Conservation (phyloP, 2,888 invertebrate genomes). For the Stegana nigrithorax region DNA sequence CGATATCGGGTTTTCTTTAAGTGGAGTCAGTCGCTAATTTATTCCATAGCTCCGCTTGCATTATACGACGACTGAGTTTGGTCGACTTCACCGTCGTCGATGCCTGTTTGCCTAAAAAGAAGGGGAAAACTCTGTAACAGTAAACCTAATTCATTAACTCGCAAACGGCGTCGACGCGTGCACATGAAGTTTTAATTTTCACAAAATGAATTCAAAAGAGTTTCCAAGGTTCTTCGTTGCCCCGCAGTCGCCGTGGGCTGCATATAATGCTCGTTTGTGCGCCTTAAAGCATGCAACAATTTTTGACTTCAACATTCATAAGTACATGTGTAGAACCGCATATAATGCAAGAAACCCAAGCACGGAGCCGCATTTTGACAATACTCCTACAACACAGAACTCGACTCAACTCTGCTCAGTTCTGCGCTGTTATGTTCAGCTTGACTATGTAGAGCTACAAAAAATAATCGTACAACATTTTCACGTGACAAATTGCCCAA, state of each 20-base stretch:
- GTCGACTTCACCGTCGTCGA: no score
- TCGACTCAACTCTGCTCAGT: background rate
- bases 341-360: no score
- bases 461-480: slow-evolving; percentile 27
- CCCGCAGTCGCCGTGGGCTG: slow-evolving; percentile 21
- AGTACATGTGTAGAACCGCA: slow-evolving; percentile 31
- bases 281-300: slow-evolving; percentile 42
- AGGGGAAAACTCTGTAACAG: slow-evolving; percentile 30
- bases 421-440: background rate
- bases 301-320: slow-evolving; percentile 36
- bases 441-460: slow-evolving; percentile 9
- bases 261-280: background rate
- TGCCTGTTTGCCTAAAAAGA: slow-evolving; percentile 42
- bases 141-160: slow-evolving; percentile 51
- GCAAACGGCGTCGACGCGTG: slow-evolving; percentile 31
- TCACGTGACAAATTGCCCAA: slow-evolving; percentile 56
- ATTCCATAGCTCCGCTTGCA: no score
- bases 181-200: background rate
- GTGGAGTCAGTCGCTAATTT: slow-evolving; percentile 20
- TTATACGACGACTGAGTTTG: no score
- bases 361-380: slow-evolving; percentile 18
- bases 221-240: background rate
- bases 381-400: slow-evolving; percentile 8
- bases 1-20: no score
- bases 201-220: background rate